phyloP scores from a whole-genome alignment of 2,113 vertebrate genomes.

The Trachemys scripta region DNA sequence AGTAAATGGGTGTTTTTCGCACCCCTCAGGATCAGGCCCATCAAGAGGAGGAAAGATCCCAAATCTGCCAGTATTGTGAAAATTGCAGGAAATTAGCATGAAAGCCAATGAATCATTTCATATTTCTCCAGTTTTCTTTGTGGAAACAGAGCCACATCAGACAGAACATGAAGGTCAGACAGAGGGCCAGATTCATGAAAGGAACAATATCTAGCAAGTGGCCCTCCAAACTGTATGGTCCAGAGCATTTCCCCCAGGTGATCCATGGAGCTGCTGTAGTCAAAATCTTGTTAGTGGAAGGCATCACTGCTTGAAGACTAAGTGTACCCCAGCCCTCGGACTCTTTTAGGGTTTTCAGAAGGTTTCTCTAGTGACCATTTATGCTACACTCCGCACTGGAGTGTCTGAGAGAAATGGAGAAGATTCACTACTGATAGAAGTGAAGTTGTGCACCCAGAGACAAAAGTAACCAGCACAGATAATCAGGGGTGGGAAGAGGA shows the following conservation, averaged over 20 bases:
- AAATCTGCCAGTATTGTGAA: not conserved
- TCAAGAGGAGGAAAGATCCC: not conserved
- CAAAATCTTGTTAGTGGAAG: not conserved
- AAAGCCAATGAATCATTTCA: not conserved
- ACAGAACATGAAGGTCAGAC: not conserved
- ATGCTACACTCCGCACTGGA: not conserved
- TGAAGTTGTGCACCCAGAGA: fast-evolving
- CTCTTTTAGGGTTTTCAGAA: not conserved
- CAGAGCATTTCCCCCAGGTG: not conserved
- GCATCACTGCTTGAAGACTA: not conserved
- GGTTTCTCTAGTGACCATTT: not conserved
- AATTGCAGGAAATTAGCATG: not conserved
- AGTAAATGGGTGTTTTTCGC: not conserved
- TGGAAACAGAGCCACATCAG: not conserved
- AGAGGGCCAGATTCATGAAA: not conserved
- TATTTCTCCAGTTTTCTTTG: not conserved
- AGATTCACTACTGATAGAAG: not conserved
- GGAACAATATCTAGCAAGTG: fast-evolving
- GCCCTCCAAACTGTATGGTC: not conserved
- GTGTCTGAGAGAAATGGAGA: not conserved
- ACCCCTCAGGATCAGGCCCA: not conserved
- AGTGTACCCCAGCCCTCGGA: not conserved
- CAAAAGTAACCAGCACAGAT: not conserved
- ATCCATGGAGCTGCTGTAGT: not conserved
- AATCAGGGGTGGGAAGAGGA: not conserved